Conservation (phyloP, 2,888 invertebrate species). For the Zygothrica quintamaculata region DNA sequence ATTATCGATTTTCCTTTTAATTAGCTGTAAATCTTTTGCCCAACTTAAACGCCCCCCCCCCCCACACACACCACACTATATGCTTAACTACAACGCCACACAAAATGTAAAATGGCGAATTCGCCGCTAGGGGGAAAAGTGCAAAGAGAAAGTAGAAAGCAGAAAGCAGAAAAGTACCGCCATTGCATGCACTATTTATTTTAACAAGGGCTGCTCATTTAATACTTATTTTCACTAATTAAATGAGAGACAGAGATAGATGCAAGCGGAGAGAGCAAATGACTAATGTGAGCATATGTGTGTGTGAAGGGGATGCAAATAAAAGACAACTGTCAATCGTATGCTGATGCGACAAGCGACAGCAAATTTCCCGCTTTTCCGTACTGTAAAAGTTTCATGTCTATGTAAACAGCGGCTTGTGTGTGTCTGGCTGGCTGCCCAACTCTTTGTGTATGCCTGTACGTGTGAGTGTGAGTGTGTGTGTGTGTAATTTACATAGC, state of each 20-base stretch:
- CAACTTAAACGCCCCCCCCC: no score
- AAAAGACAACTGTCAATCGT: constrained; percentile 8
- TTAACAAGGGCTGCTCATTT: constrained; percentile 79
- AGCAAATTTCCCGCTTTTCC: constrained; percentile 70
- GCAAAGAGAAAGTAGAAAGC: background rate
- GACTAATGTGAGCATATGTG: constrained; percentile 1
- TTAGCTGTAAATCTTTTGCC: constrained; percentile 69
- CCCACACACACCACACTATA: no score
- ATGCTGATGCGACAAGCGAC: constrained; percentile 48
- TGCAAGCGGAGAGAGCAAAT: background rate
- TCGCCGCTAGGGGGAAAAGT: constrained; percentile 3
- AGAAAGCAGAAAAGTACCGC: constrained; percentile 23
- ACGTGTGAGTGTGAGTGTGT: constrained; percentile 27
- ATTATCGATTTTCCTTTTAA: constrained; percentile 61
- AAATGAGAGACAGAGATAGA: constrained; percentile 58
- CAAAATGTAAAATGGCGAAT: no score
- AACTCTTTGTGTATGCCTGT: constrained; percentile 28
- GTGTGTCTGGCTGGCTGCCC: constrained; percentile 54
- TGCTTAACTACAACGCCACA: no score
- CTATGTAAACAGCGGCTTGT: constrained; percentile 79
- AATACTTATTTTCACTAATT: constrained; percentile 81
- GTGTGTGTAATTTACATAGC: constrained; percentile 37
- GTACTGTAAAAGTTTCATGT: constrained; percentile 70
- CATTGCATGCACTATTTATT: constrained; percentile 79
- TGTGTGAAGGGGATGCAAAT: constrained; percentile 5